Conservation (phyloP, 2,888 invertebrate genomes). For the Hirtodrosophila cameraria region DNA sequence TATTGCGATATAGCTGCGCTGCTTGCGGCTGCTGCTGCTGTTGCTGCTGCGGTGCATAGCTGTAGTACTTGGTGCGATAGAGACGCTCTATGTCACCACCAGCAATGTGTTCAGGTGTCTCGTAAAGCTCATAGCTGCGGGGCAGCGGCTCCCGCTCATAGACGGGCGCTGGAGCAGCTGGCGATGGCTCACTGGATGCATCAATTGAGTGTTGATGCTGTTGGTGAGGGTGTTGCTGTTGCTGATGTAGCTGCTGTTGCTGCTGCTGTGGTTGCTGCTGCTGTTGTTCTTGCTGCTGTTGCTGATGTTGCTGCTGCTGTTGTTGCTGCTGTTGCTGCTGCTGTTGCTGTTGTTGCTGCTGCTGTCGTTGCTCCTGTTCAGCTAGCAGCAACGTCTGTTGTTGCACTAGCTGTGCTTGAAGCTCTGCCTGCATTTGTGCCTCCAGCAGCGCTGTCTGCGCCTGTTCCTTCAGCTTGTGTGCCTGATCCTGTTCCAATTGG, state of each 20-base stretch:
- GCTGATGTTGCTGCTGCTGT: conserved; percentile 13
- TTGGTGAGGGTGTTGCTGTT: conserved; percentile 14
- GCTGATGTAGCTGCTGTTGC: conserved; percentile 17
- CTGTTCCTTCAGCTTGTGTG: conserved; percentile 50
- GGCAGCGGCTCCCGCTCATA: conserved; percentile 80
- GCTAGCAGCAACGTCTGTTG: conserved; percentile 46
- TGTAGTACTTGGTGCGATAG: conserved; percentile 76
- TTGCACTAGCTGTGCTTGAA: conserved; percentile 55
- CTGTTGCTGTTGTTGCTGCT: conserved; percentile 14
- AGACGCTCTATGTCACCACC: conserved; percentile 67
- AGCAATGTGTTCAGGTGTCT: conserved; percentile 15
- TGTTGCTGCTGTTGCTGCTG: conserved; percentile 19
- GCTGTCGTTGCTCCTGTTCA: conserved; percentile 55
- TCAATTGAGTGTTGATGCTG: conserved; percentile 18
- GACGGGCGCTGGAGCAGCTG: conserved; percentile 60
- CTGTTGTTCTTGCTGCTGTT: conserved; percentile 14
- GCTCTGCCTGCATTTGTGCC: conserved; percentile 59
- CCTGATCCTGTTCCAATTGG: conserved; percentile 29
- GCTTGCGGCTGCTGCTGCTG: conserved; percentile 31
- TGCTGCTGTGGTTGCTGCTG: conserved; percentile 13
- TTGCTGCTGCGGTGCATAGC: conserved; percentile 41
- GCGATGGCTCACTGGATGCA: conserved; percentile 21
- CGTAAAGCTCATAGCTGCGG: conserved; percentile 63
- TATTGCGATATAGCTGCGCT: conserved; percentile 40
- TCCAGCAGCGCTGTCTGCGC: conserved; percentile 56